phyloP scores from a whole-genome alignment of 2,113 vertebrate species.

The Equus przewalskii region DNA sequence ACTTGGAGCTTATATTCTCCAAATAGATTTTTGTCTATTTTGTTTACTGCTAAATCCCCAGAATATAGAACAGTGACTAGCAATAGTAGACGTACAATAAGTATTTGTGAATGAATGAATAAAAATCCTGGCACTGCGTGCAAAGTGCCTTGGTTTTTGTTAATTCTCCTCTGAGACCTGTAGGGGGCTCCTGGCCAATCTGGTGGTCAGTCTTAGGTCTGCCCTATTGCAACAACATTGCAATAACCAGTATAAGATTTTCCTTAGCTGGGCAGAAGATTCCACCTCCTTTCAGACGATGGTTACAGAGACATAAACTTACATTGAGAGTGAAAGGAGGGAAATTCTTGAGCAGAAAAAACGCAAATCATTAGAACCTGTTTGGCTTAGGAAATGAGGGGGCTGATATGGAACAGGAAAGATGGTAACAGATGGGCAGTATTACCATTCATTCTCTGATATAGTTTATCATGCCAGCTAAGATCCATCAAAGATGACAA shows the following conservation, averaged over 20 bases:
- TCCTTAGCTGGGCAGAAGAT: not conserved
- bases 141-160: not conserved
- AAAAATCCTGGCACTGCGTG: not conserved
- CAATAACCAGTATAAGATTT: not conserved
- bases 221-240: not conserved
- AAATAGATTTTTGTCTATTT: not conserved
- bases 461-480: not conserved
- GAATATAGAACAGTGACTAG: not conserved
- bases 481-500: not conserved
- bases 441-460: not conserved
- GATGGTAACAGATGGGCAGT: no score
- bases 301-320: not conserved
- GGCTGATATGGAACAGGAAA: not conserved
- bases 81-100: not conserved
- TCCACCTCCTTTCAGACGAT: not conserved
- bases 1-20: not conserved
- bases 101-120: not conserved
- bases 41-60: not conserved
- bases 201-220: not conserved
- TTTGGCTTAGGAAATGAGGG: not conserved
- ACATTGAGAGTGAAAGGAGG: not conserved
- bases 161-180: not conserved
- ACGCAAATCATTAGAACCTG: not conserved
- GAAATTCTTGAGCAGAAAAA: not conserved
- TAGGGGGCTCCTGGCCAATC: not conserved